Evolutionary conservation across 1,140 invertebrate species (phyloP).

Genomic region (Portunus trituberculatus): DNA sequence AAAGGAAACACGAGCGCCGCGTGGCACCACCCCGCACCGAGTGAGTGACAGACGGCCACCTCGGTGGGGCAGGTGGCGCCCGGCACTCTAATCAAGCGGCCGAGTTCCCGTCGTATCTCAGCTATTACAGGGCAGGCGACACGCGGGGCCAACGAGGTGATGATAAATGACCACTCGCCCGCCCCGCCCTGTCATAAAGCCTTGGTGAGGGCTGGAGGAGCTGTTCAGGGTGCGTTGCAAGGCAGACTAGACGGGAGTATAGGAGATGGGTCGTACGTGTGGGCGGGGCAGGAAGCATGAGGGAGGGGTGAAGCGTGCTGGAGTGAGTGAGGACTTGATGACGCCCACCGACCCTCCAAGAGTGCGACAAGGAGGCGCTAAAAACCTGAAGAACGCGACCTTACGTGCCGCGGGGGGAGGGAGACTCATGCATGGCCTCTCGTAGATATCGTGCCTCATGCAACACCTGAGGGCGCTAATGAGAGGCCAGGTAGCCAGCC

Average conservation of each 20-base stretch:
- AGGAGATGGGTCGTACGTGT: too few species aligned
- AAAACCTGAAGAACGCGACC: neutral
- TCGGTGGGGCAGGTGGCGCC: neutral
- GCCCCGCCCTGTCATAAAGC: neutral
- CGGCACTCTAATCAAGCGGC: neutral
- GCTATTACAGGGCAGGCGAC: neutral
- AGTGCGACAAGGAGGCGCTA: neutral
- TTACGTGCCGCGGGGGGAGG: neutral
- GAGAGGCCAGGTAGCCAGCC: neutral
- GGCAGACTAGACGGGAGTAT: too few species aligned
- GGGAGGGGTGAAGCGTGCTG: neutral
- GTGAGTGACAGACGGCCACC: neutral
- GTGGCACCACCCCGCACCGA: neutral
- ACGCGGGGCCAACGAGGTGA: conserved; percentile 15
- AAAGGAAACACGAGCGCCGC: neutral
- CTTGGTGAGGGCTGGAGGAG: neutral
- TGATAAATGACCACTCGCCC: conserved; percentile 1
- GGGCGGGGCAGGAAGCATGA: too few species aligned
- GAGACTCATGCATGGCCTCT: neutral
- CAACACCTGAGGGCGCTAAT: neutral
- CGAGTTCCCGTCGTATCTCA: neutral
- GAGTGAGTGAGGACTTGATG: neutral
- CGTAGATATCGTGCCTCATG: neutral
- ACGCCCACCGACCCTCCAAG: neutral
- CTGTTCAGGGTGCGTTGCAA: too few species aligned